phyloP scores from a whole-genome alignment of 30 jellyfish, hydroid and myxozoan species.

The Chironex yamaguchii region DNA sequence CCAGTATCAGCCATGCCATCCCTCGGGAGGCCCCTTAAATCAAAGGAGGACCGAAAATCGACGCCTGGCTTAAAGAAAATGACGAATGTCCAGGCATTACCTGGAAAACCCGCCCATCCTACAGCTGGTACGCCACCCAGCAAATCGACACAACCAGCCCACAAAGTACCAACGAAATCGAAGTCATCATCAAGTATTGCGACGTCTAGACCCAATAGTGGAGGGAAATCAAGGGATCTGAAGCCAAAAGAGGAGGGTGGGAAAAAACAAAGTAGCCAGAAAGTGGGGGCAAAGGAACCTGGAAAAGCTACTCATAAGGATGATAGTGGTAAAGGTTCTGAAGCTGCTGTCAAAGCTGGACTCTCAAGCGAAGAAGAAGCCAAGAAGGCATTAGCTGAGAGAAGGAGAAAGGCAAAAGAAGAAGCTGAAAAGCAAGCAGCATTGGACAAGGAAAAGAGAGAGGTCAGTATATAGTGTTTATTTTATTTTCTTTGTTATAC shows the following conservation, averaged over 20 bases:
- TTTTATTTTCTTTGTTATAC: too few relatives aligned
- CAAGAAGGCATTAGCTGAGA: constrained; percentile 71
- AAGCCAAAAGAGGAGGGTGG: too few relatives aligned
- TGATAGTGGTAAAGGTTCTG: too few relatives aligned
- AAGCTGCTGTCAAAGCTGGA: constrained; percentile 65
- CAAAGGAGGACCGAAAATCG: background rate
- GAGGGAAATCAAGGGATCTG: too few relatives aligned
- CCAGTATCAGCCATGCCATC: background rate
- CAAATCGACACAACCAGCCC: background rate
- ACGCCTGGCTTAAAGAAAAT: background rate
- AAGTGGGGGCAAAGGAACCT: too few relatives aligned
- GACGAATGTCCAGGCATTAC: background rate
- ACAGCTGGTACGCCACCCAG: background rate
- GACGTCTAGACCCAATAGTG: background rate
- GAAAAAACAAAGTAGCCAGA: too few relatives aligned
- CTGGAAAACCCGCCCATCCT: background rate
- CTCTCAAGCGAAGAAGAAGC: constrained; percentile 74
- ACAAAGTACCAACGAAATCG: background rate
- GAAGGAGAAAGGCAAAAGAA: constrained; percentile 73
- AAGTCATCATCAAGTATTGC: background rate
- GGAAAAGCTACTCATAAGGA: too few relatives aligned
- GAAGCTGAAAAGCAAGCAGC: constrained; percentile 60
- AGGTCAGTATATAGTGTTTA: too few relatives aligned
- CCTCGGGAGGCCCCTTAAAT: background rate
- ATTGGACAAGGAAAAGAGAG: background rate